Evolutionary conservation across 2,888 invertebrate genomes (phyloP).

Genomic region (Dasysyrphus albostriatus): DNA sequence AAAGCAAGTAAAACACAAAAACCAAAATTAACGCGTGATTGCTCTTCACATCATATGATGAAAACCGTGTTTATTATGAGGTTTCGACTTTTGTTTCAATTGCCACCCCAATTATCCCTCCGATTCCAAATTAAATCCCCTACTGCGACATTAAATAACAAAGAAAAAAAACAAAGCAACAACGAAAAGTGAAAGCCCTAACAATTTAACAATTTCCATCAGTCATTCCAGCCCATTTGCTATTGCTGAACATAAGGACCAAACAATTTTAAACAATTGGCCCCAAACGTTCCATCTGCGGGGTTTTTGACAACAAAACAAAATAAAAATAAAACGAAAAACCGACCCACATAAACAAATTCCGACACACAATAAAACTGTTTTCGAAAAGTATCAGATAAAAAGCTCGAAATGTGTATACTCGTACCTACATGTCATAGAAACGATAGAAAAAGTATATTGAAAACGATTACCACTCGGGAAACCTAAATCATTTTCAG

Average conservation of each 20-base stretch:
- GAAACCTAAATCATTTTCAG: constrained; percentile 73
- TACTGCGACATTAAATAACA: background rate
- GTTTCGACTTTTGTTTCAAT: constrained; percentile 55
- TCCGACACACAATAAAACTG: constrained; percentile 38
- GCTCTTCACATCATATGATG: constrained; percentile 17
- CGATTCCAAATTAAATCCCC: background rate
- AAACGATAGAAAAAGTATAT: constrained; percentile 25
- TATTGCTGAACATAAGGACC: constrained; percentile 63
- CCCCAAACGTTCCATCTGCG: constrained; percentile 47
- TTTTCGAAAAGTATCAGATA: constrained; percentile 39
- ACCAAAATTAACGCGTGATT: constrained; percentile 59
- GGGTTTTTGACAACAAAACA: background rate
- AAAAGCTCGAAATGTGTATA: constrained; percentile 4
- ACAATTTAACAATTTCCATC: constrained; percentile 69
- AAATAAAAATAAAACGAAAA: too few species aligned
- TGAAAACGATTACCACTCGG: constrained; percentile 66
- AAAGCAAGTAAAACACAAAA: constrained; percentile 5
- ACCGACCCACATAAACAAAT: constrained; percentile 14
- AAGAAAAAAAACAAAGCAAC: background rate
- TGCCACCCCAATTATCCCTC: constrained; percentile 20
- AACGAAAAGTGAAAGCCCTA: constrained; percentile 34
- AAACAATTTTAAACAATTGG: constrained; percentile 72
- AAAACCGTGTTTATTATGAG: constrained; percentile 7
- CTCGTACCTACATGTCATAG: background rate
- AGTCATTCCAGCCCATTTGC: constrained; percentile 69